Base-by-base conservation (phyloP, 2,113 vertebrate genomes). In the Rhadina sibilatrix region DNA sequence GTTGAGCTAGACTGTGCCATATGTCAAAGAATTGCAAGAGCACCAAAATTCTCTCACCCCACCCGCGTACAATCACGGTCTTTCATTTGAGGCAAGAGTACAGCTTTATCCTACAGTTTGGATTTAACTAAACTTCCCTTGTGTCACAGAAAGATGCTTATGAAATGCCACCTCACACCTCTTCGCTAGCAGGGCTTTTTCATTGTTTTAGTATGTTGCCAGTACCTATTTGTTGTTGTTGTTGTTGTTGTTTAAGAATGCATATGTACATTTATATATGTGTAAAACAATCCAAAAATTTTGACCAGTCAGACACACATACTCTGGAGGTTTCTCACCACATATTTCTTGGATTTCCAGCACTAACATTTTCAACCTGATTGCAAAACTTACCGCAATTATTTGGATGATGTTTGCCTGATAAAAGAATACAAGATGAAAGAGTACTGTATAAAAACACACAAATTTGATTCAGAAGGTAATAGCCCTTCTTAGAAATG, bases 41-140 rank as follows among this genome's bases (percentile, higher is more conserved):
- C 1, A 0, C 71, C 50, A 89, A 72, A 89, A 83, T 80, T 61
- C 25, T 60, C 42, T 79, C 38, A 37, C 19, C 6, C 40, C 77
- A 60, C 25, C 30, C 1, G 0, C 57, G 10, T 23, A 40, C 20
- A 61, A 12, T 40, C 31, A 68, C 0, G 0, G 3, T 77, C 8
- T 38, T 64, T 11, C 6, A n/a, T 86, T 37, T 69, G 15, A 90
- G 50, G 22, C 20, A 70, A 77, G 59, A 87, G 35, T 12, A n/a
- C 8, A 47, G 11, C 7, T 61, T 47, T 86, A 49, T 74, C 30
- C n/a, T 40, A 63, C 31, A 83, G 4, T 2, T 28, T 68, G 24
- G 11, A 47, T 61, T 81, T 77, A 86, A 86, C 18, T 16, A 40
- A 8, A 27, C 37, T 91, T 72, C 12, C 60, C 15, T 46, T 75